Conservation (phyloP, 53 echinoderm and acorn worm species). For the Actinopyga echinites region DNA sequence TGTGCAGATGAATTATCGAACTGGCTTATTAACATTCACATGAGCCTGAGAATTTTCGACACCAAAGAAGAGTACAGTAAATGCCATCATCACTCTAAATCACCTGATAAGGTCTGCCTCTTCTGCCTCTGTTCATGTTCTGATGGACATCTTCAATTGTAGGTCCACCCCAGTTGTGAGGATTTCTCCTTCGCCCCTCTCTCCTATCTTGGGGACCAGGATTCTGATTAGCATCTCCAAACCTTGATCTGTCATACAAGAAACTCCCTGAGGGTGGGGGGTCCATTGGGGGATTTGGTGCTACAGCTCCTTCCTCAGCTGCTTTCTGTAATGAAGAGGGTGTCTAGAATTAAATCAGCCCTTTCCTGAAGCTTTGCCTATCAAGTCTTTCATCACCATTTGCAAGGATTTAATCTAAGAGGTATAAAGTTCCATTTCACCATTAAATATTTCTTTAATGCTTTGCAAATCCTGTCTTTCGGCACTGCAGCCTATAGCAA, state of each 20-base stretch:
- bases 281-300: background rate
- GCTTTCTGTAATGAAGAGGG: slow-evolving; percentile 64
- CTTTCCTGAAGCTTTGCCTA: no score
- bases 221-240: slow-evolving; percentile 49
- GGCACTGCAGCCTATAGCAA: no score
- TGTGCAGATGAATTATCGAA: no score
- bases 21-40: no score
- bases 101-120: slow-evolving; percentile 58
- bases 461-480: no score
- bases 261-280: slow-evolving; percentile 63
- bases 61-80: no score
- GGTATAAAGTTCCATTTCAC: no score
- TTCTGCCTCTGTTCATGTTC: slow-evolving; percentile 45
- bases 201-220: slow-evolving; percentile 34
- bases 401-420: no score
- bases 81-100: no score
- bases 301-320: slow-evolving; percentile 39
- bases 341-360: background rate
- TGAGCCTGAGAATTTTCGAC: no score
- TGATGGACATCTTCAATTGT: slow-evolving; percentile 62
- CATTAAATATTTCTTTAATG: no score
- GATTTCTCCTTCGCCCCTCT: slow-evolving; percentile 66
- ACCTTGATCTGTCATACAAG: slow-evolving; percentile 77
- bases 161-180: slow-evolving; percentile 75
- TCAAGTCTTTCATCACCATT: no score